Conservation (phyloP, 2,113 vertebrate genomes). For the Forbesichthys agassizii region DNA sequence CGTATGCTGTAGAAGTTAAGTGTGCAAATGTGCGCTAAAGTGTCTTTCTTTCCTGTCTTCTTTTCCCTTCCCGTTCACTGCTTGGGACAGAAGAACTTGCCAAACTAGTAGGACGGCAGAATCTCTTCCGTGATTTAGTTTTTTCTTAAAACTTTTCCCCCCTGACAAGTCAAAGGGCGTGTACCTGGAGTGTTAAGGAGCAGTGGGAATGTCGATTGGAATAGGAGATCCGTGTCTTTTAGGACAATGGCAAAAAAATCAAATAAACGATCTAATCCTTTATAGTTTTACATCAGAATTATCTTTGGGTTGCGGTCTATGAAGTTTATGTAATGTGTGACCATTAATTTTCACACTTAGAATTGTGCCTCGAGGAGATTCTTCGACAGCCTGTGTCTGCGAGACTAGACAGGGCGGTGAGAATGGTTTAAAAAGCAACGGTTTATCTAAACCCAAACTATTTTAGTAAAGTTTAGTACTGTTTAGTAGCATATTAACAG, state of each 20-base stretch:
- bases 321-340: conserved; percentile 38
- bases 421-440: conserved; percentile 24
- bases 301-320: conserved; percentile 37
- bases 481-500: too few species aligned
- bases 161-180: conserved; percentile 81
- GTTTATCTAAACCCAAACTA: conserved; percentile 14
- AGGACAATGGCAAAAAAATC: conserved; percentile 20
- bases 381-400: conserved; percentile 33
- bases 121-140: conserved; percentile 80
- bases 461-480: too few species aligned
- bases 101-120: conserved; percentile 65
- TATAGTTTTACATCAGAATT: conserved; percentile 34
- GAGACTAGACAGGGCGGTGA: conserved; percentile 39
- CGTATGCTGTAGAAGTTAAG: conserved; percentile 48
- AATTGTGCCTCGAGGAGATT: conserved; percentile 42
- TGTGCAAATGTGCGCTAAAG: conserved; percentile 51
- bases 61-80: too few species aligned
- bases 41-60: conserved; percentile 38
- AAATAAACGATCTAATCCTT: neutral
- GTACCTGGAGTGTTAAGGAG: conserved; percentile 69
- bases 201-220: conserved; percentile 47
- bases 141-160: conserved; percentile 63
- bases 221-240: conserved; percentile 20
- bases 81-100: neutral
- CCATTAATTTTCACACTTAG: conserved; percentile 37